Evolutionary conservation across 2,888 invertebrate species (phyloP), one percentile per base, ranked within the genome.

Genomic region (Iselma pallidipennis): DNA sequence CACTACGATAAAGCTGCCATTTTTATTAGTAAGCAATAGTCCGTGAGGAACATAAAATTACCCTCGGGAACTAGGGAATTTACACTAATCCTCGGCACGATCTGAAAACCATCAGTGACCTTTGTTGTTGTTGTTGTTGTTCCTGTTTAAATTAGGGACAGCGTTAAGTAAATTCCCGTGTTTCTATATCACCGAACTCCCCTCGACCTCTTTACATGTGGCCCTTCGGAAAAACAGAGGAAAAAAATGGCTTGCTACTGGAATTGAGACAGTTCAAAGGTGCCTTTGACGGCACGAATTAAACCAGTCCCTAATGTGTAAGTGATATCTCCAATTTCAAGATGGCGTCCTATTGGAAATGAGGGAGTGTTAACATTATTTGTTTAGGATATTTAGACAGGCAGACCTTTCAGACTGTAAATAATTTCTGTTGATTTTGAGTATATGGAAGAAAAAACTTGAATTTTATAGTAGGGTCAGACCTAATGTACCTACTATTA

Each of bases 351-450:
- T 64, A 61, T 69, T 65, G 61, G 67, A 70, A 71, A 70, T 72
- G 66, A 73, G 75, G 75, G 75, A 72, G 74, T 71, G 73, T 73
- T 74, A 72, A 72, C 74, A 74, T 73, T 76, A 76, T 78, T 78
- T 77, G 76, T 71, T 78, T 76, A 78, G 77, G 77, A 74, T 76
- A 75, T 77, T 76, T 76, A 74, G 70, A 69, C 70, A 72, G 68
- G 72, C 67, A 71, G 76, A 74, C 76, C 76, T 77, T 75, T 75
- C 70, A 68, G 75, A 75, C 71, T 71, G 74, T 74, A 78, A 76
- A 77, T 71, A 77, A 68, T 68, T 71, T 73, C 65, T 72, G 71
- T 67, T 70, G 71, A 67, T 70, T 66, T 68, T 71, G 21, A 45
- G 23, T n/a, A n/a, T 45, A 23, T 68, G 66, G 68, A 66, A 68